Evolutionary conservation across 2,797 vertebrate genomes (phyloP), one percentile per base, ranked within the genome.

Genomic region (Protosalanx chinensis): DNA sequence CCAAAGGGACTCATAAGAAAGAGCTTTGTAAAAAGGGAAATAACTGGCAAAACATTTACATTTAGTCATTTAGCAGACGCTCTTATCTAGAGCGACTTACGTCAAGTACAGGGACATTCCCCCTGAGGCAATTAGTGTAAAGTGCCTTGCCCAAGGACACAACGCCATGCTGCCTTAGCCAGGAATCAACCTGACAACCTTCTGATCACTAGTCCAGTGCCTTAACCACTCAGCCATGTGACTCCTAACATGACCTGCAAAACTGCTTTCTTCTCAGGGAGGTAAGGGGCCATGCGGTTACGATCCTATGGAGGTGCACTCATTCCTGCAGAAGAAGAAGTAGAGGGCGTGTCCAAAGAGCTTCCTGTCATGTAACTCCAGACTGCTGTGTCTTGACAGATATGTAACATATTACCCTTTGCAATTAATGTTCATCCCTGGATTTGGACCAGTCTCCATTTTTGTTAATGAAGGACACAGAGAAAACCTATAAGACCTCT

Each of bases 251-350:
- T 27, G 23, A 27, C 23, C 23, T 46, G 41, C 13, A 12, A 46
- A 46, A 46, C 12, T 12, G 71, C 8, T 82, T 18, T 80, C 23
- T 73, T 79, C 20, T 46, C 81, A 98, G 97, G 96, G 96, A 27
- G 82, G 75, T 67, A 67, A 81, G 68, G 96, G 96, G 30, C 96
- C 97, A 75, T 94, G 90, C 92, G 93, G 93, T 76, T 98, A 97
- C 72, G 72, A 82, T 30, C 96, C 93, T 20, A 82, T 85, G 67
- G 96, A 95, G 85, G 93, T 98, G 76, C 92, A 89, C 0, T 76
- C 82, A 8, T 80, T 95, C 70, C 90, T 98, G 83, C 90, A 96
- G 88, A 94, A 94, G 81, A 74, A 91, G 37, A 81, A 90, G 68
- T 90, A 91, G 83, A 79, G 85, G 67, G 27, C n/a, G 51, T n/a